Percentiles rank a stretch among this genome's conserved stretches.
Evolutionary conservation across 30 jellyfish, hydroid and myxozoan species (phyloP).

Genomic region (Catostylus mosaicus): DNA sequence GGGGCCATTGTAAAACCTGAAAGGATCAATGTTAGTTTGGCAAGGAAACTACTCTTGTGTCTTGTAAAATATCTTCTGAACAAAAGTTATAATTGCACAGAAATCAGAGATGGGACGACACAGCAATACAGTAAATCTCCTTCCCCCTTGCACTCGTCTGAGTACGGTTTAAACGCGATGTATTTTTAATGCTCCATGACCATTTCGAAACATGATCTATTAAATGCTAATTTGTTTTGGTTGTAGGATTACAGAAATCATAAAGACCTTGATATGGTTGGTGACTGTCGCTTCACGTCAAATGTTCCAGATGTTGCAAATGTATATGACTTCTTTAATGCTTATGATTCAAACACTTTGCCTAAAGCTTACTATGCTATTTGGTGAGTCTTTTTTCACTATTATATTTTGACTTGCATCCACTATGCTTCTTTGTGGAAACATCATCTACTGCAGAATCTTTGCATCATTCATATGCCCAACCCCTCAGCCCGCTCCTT

Average conservation of each 20-base stretch:
- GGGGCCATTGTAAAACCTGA: too few relatives aligned
- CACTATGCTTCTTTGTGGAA: neutral
- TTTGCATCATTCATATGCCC: too few relatives aligned
- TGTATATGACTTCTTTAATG: constrained; percentile 57
- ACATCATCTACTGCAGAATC: neutral
- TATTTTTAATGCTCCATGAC: too few relatives aligned
- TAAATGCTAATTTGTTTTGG: neutral
- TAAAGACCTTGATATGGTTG: constrained; percentile 54
- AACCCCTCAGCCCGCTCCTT: too few relatives aligned
- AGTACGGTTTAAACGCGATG: neutral
- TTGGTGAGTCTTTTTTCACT: constrained; percentile 58
- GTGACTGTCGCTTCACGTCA: constrained; percentile 66
- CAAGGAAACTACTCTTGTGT: too few relatives aligned
- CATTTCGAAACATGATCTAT: too few relatives aligned
- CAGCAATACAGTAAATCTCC: too few relatives aligned
- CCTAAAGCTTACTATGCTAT: constrained; percentile 45
- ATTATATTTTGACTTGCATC: too few relatives aligned
- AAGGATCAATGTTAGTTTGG: too few relatives aligned
- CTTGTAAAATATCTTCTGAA: too few relatives aligned
- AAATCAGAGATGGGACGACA: too few relatives aligned
- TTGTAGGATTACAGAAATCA: constrained; percentile 51
- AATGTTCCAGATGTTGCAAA: constrained; percentile 14
- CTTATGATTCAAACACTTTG: neutral
- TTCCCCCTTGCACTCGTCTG: neutral
- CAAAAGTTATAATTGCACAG: too few relatives aligned